Base-by-base conservation (phyloP, 2,113 vertebrate species). In the Poeciliopsis prolifica region DNA sequence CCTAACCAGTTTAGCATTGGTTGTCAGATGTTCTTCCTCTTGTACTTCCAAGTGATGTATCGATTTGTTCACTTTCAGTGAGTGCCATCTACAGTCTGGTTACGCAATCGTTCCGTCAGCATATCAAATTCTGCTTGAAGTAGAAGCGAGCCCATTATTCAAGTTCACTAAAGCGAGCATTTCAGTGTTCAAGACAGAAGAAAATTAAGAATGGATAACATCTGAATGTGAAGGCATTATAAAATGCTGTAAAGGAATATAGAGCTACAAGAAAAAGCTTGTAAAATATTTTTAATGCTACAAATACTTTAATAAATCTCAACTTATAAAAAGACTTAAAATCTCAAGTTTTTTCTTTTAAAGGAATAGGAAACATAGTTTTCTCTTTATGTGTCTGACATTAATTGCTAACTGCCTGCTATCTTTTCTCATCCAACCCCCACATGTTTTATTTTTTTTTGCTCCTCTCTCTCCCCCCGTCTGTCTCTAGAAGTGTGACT, bases 401-500 rank as follows among this genome's bases (percentile, higher is more conserved):
- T 74, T 48, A 72, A 89, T 73, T 69, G 60, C 42, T 89, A 90
- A 91, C 83, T 87, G 74, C 81, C 61, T 6, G 2, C 75, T 82
- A 71, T 86, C 61, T 77, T 68, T 87, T 76, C 69, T 68, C 79
- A 73, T 7, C 51, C 9, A n/a, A 61, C 65, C 78, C 69, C 37
- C 66, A 69, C 62, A 80, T 73, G 65, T 76, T 42, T 74, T 85
- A 71, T 67, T 33, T 62, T 76, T 70, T 72, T 64, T 69, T 4
- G 5, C 60, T 63, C 62, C 64, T 26, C 72, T 68, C 91, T 68
- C 67, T 73, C 72, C 51, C 81, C 70, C 58, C 75, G 44, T 75
- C 26, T 75, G 70, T 79, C 74, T 82, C 86, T 90, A 98, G 97
- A 97, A 97, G 92, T 97, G 96, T 84, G 97, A 97, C 94, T 97